Evolutionary conservation across 1,140 invertebrate genomes (phyloP), one percentile per base, ranked within the genome.

Genomic region (Penaeus chinensis): DNA sequence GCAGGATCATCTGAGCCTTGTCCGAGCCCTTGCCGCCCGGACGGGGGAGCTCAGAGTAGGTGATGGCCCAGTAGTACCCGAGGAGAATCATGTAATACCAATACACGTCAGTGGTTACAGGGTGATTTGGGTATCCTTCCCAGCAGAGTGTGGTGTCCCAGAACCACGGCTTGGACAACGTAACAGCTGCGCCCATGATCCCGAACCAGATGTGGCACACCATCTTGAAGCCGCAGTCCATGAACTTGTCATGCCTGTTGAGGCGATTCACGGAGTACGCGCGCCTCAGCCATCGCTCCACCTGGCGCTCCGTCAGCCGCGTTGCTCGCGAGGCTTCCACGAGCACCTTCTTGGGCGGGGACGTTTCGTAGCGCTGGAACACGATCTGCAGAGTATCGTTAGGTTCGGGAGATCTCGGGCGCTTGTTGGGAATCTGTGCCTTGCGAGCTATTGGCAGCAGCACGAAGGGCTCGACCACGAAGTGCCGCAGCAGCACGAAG

Each of bases 101-200:
- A 91, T 91, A 97, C 16, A 96, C 92, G 91, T 96, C 96, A 65
- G 84, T 65, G 10, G 90, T 84, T 37, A 92, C 76, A 47, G 27
- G 88, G 90, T 92, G 88, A 90, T 91, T 90, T 8, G 93, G 93
- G 91, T 93, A 94, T 84, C 95, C 95, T 91, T 96, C 95, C 94
- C 97, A 99, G 92, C 97, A 98, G 90, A 96, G 92, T 76, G 96
- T 96, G 76, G 98, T 97, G 91, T 98, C 95, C 96, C 96, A 98
- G 89, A 99, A 93, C 97, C 97, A 99, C 20, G 95, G 94, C 93
- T 99, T 99, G 92, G 98, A 95, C 97, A 97, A 98, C 37, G 99
- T 93, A 88, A 96, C 94, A 90, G 95, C 94, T 42, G 96, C 90
- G n/a, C 98, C 98, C 93, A 95, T 98, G 22, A 94, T 93, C 92